These are phyloP conservation scores for Equus quagga DNA, from an alignment of 2,113 vertebrate genomes.

Conservation along the genomic window DNA sequence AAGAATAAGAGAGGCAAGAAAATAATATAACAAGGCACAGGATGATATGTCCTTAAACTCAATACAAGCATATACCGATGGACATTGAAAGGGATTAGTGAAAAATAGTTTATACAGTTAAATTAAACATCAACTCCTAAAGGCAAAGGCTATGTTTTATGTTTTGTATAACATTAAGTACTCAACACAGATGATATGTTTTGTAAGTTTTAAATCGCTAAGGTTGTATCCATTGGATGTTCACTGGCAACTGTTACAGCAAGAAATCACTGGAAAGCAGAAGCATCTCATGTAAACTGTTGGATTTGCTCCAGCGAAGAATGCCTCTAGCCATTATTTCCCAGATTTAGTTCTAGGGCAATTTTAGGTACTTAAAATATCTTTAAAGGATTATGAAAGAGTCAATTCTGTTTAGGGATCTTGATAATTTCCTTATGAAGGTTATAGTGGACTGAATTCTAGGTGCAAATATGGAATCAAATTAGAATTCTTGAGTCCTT, in stretches of 20 bases:
- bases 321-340: background rate
- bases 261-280: background rate
- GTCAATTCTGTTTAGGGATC: background rate
- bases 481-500: background rate
- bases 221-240: background rate
- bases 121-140: background rate
- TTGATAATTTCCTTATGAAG: background rate
- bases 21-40: background rate
- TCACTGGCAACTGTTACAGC: background rate
- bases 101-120: background rate
- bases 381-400: background rate
- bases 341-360: background rate
- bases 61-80: background rate
- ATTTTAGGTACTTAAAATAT: background rate
- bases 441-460: background rate
- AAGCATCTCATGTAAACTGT: background rate
- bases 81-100: background rate
- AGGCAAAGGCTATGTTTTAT: background rate
- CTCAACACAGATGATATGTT: background rate
- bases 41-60: background rate
- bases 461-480: background rate
- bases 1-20: background rate
- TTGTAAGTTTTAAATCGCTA: background rate
- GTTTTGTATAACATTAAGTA: background rate
- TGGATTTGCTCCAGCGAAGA: background rate